Percentiles rank a stretch among this genome's conserved stretches.
phyloP scores from a whole-genome alignment of 1,140 invertebrate species.

The Drosophila pectinifera region DNA sequence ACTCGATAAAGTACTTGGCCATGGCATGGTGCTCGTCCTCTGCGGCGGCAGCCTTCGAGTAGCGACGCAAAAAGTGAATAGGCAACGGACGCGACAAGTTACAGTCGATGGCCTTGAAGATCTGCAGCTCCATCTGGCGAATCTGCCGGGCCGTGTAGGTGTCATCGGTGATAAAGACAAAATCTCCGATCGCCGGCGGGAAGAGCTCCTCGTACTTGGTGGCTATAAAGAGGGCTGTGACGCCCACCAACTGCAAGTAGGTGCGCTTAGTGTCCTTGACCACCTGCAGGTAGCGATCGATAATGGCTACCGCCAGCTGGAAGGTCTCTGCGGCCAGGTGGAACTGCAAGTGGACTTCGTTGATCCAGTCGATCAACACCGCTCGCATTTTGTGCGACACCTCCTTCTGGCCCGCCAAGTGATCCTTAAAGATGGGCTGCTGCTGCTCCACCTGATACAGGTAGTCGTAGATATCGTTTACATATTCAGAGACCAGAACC shows the following conservation, averaged over 20 bases:
- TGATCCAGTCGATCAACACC: constrained; percentile 96
- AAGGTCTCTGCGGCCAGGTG: constrained; percentile 95
- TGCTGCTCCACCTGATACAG: constrained; percentile 89
- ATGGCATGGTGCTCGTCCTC: constrained; percentile 91
- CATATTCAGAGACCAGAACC: constrained; percentile 91
- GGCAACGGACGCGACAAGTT: constrained; percentile 93
- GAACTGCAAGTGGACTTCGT: constrained; percentile 96
- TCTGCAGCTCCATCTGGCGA: constrained; percentile 92
- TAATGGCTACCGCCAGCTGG: constrained; percentile 93
- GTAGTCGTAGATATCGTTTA: constrained; percentile 93
- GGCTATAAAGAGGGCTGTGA: constrained; percentile 95
- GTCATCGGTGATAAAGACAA: constrained; percentile 96
- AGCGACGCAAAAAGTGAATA: constrained; percentile 94
- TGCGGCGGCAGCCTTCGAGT: constrained; percentile 88
- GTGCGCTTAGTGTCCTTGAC: constrained; percentile 86
- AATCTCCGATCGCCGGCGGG: constrained; percentile 94
- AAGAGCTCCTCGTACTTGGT: constrained; percentile 98
- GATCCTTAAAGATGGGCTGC: constrained; percentile 87
- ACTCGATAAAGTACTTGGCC: constrained; percentile 97
- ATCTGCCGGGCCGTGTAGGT: constrained; percentile 93
- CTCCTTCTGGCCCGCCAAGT: constrained; percentile 87
- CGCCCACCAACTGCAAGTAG: constrained; percentile 95
- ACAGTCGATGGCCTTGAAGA: constrained; percentile 91
- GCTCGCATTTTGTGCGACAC: constrained; percentile 93
- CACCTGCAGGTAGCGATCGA: constrained; percentile 97